Conservation (phyloP, 2,888 invertebrate species). For the Odontomyia ornata region DNA sequence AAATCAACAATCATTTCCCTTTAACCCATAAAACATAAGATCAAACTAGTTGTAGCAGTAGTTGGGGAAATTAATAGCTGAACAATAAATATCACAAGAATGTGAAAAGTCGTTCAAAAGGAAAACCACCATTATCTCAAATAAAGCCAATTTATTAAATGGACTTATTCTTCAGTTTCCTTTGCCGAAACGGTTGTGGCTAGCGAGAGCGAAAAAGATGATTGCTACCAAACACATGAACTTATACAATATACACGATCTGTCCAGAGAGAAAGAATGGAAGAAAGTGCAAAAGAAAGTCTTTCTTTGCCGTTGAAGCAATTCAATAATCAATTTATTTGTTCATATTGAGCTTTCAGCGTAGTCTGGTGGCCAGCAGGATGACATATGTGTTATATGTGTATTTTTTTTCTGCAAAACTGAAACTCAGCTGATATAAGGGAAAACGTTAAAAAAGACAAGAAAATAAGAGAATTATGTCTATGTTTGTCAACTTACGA, state of each 20-base stretch:
- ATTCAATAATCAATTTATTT: constrained; percentile 14
- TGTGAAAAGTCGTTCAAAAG: constrained; percentile 17
- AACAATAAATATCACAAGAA: constrained; percentile 23
- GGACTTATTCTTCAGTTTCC: constrained; percentile 32
- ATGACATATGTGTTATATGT: neutral
- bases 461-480: neutral
- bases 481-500: neutral
- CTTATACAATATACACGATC: no score
- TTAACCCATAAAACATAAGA: neutral
- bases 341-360: neutral
- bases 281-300: no score
- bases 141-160: constrained; percentile 38
- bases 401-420: neutral
- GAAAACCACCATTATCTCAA: constrained; percentile 20
- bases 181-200: neutral
- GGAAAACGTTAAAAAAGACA: neutral
- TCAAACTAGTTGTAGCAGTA: neutral
- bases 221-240: no score
- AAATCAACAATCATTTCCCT: neutral
- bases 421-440: constrained; percentile 13
- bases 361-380: neutral
- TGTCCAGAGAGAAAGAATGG: no score
- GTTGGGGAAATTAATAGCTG: neutral
- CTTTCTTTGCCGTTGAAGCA: neutral
- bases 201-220: neutral